These are phyloP conservation scores for Myotis vivesi DNA, from an alignment of 2,797 vertebrate genomes.

Conservation along the genomic window DNA sequence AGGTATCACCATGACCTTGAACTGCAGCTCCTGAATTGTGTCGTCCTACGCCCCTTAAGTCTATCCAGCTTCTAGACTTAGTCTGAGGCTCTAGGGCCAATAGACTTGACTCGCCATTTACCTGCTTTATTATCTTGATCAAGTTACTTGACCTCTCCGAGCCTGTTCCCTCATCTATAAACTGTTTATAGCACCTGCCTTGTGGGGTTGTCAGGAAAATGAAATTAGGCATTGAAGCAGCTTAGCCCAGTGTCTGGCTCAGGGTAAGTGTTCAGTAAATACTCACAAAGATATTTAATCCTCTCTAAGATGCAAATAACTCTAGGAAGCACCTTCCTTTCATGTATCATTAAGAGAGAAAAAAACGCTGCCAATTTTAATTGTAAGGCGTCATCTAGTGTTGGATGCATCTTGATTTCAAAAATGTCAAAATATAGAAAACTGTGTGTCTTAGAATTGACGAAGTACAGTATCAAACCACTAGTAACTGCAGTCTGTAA, in stretches of 20 bases:
- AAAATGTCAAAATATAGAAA: not conserved
- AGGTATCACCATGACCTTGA: not conserved
- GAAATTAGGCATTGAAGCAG: not conserved
- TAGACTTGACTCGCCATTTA: not conserved
- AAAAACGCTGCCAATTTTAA: not conserved
- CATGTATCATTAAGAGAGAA: not conserved
- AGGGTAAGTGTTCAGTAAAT: not conserved
- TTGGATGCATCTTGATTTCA: not conserved
- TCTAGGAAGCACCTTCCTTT: not conserved
- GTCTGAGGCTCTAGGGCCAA: not conserved
- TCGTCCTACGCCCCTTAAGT: not conserved
- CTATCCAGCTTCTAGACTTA: not conserved
- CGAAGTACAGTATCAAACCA: not conserved
- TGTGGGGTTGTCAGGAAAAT: not conserved
- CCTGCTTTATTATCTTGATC: not conserved
- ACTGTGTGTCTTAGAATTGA: not conserved
- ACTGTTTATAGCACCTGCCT: not conserved
- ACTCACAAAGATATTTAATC: not conserved
- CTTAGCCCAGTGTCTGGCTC: constrained; percentile 1
- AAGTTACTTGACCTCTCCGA: constrained; percentile 20
- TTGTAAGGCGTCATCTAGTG: not conserved
- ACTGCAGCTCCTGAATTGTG: not conserved
- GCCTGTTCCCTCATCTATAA: not conserved
- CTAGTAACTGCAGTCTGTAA: not conserved
- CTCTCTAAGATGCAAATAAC: not conserved